These are phyloP conservation scores for Samia ricini DNA, from an alignment of 1,140 invertebrate species.

Conservation along the genomic window DNA sequence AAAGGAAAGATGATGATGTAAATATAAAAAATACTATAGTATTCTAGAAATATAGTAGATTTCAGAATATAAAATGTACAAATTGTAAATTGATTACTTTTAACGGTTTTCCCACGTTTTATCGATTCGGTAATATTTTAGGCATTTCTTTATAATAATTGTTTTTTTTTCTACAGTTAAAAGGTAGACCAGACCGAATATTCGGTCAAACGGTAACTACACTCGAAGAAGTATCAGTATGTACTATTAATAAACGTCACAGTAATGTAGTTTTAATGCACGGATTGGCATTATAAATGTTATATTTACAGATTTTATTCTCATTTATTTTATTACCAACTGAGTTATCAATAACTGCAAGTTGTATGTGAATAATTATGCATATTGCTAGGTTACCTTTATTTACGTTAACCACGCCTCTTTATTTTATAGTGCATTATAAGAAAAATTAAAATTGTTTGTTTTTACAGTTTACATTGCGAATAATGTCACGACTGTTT, in stretches of 20 bases:
- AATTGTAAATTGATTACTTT: no score
- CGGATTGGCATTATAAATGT: slow-evolving; percentile 38
- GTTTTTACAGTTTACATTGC: no score
- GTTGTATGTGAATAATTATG: slow-evolving; percentile 35
- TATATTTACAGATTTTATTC: slow-evolving; percentile 36
- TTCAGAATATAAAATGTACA: no score
- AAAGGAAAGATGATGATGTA: no score
- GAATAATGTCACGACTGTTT: no score
- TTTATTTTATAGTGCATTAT: background rate
- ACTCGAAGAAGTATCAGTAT: slow-evolving; percentile 5
- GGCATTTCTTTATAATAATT: no score
- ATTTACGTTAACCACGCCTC: background rate
- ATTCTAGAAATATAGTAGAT: no score
- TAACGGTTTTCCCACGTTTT: no score
- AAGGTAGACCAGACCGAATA: background rate
- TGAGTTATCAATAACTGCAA: background rate
- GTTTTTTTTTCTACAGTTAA: background rate
- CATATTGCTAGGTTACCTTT: slow-evolving; percentile 23
- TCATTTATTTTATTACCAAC: slow-evolving; percentile 24
- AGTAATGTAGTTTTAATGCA: slow-evolving; percentile 41
- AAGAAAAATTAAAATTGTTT: no score
- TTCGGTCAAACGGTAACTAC: background rate
- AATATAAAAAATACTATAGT: no score
- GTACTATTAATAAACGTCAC: slow-evolving; percentile 27
- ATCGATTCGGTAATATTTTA: slow-evolving; percentile 27